These are phyloP conservation scores for Okapia johnstoni DNA, from an alignment of 2,113 vertebrate species.

Conservation along the genomic window DNA sequence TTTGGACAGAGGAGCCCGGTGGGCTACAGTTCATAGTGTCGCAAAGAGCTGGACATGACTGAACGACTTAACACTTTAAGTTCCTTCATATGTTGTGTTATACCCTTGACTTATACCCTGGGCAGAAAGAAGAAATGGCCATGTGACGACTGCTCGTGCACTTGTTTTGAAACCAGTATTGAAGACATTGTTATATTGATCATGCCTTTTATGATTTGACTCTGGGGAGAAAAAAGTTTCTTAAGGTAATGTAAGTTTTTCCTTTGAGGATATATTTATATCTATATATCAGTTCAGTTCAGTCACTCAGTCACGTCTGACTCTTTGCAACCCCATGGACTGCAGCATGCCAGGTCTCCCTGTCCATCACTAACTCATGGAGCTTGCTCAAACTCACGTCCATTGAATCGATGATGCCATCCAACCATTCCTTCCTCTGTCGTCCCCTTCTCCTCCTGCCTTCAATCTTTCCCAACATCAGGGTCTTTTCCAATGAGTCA, in stretches of 20 bases:
- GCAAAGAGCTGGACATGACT: not conserved
- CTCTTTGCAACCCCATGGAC: not conserved
- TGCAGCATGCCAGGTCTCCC: not conserved
- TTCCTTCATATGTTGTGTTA: not conserved
- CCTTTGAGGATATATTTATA: not conserved
- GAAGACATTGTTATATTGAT: not conserved
- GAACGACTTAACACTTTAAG: not conserved
- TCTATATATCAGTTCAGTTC: not conserved
- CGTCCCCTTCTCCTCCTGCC: not conserved
- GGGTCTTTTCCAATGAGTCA: not conserved
- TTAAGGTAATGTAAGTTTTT: not conserved
- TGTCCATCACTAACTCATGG: not conserved
- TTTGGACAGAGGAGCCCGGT: not conserved
- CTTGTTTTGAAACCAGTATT: not conserved
- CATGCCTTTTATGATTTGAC: not conserved
- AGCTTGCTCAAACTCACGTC: not conserved
- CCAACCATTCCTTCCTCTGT: not conserved
- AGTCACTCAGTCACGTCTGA: accelerated
- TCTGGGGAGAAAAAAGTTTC: not conserved
- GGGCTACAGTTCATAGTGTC: not conserved
- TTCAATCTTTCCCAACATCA: not conserved
- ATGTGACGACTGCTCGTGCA: not conserved
- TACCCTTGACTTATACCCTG: not conserved
- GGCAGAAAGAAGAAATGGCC: not conserved
- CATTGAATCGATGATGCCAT: not conserved